Base-by-base conservation (phyloP, 2,888 invertebrate genomes). In the Thymelicus acteon region DNA sequence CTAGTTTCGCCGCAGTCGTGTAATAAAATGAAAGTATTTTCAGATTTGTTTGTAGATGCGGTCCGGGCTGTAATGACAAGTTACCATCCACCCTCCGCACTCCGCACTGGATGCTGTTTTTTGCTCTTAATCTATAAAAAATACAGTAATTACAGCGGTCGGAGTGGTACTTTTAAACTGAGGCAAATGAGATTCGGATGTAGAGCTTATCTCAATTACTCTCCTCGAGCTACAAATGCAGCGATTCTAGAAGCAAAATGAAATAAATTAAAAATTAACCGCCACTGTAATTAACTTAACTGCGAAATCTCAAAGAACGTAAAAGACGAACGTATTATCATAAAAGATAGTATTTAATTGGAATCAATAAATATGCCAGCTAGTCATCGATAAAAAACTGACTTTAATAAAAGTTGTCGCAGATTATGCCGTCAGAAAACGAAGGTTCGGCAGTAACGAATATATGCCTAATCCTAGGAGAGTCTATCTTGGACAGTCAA, bases 151-250 rank as follows among this genome's bases (percentile, higher is more conserved):
- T 68, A 62, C 15, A 60, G 15, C 52, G 37, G 58, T 62, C 54
- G 24, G 61, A 24, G 44, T 7, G 61, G 31, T 48, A 58, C 60
- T 68, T 68, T 68, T 47, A 31, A 61, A 61, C 31, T 67, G 60
- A 62, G 67, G 61, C 54, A 68, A 68, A 68, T 61, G 67, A 68
- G 67, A 61, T 68, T 54, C 67, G 54, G 67, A 68, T 61, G 61
- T 68, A 60, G 57, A 48, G 67, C 61, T 68, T 68, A 62, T 68
- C 67, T 68, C 67, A 68, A 61, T 68, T 68, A 68, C 61, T 68
- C 61, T 60, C 49, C 39, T 60, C 40, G 12, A 24, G 48, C 62
- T 63, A 52, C 64, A 54, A 54, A 40, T 40, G 52, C 54, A 54
- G 54, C 64, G 39, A 63, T 37, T 49, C 15, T 12, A 49, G 37